Evolutionary conservation across 2,888 invertebrate species (phyloP).

Genomic region (Epinotia brunnichana): DNA sequence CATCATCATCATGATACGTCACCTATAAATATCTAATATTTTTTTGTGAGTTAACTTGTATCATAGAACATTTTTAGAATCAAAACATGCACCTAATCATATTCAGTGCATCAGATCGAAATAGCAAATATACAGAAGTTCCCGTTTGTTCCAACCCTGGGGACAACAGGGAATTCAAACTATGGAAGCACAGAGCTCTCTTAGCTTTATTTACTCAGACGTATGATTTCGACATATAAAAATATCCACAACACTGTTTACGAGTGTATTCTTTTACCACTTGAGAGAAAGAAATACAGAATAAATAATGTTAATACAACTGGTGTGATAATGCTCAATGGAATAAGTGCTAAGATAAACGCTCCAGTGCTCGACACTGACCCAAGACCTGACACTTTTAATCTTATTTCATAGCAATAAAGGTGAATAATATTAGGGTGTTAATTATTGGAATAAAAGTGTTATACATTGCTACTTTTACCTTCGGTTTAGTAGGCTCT

Average conservation of each 20-base stretch:
- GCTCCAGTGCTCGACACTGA: too few relatives aligned
- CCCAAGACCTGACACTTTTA: too few relatives aligned
- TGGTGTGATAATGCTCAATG: slow-evolving; percentile 12
- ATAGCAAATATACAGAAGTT: slow-evolving; percentile 41
- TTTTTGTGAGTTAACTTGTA: too few relatives aligned
- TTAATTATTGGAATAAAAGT: too few relatives aligned
- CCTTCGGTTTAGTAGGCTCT: too few relatives aligned
- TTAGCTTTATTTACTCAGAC: slow-evolving; percentile 37
- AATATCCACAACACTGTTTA: slow-evolving; percentile 41
- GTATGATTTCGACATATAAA: slow-evolving; percentile 41
- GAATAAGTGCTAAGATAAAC: neutral
- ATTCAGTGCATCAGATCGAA: slow-evolving; percentile 40
- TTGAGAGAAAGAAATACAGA: slow-evolving; percentile 22
- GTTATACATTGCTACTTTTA: too few relatives aligned
- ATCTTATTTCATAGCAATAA: too few relatives aligned
- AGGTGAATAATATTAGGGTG: too few relatives aligned
- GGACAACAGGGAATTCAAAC: slow-evolving; percentile 42
- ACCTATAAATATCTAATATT: too few relatives aligned
- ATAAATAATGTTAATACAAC: slow-evolving; percentile 18
- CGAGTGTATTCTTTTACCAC: slow-evolving; percentile 32
- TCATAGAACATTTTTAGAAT: too few relatives aligned
- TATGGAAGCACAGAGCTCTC: slow-evolving; percentile 26
- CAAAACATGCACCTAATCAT: slow-evolving; percentile 28
- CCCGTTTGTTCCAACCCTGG: slow-evolving; percentile 33
- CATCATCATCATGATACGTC: too few relatives aligned